phyloP scores from a whole-genome alignment of 2,888 invertebrate genomes.

The Dioctria rufipes region DNA sequence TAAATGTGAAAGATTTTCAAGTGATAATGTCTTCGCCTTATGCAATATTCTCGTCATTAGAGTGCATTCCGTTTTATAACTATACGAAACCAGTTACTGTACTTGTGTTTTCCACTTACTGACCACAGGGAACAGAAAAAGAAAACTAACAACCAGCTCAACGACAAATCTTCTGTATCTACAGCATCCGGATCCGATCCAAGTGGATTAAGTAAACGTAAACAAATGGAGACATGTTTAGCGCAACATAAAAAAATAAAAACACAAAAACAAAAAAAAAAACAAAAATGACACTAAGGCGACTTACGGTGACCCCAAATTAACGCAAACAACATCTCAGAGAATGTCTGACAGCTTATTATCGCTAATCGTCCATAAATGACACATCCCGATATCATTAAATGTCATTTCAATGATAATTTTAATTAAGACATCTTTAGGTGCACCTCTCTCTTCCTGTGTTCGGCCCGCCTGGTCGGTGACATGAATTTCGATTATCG shows the following conservation, averaged over 20 bases:
- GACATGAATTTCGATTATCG: neutral
- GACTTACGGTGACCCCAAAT: slow-evolving; percentile 46
- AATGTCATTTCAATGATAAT: slow-evolving; percentile 17
- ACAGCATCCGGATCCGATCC: slow-evolving; percentile 1
- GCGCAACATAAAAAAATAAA: neutral
- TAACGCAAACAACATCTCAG: slow-evolving; percentile 37
- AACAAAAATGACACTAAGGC: slow-evolving; percentile 46
- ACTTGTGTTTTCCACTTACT: too few relatives aligned
- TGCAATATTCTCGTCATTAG: slow-evolving; percentile 21
- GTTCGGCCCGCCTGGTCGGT: neutral
- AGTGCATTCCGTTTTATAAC: neutral
- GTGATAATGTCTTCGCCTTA: slow-evolving; percentile 40
- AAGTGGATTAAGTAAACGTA: slow-evolving; percentile 42
- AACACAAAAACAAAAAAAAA: too few relatives aligned
- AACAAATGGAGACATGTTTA: slow-evolving; percentile 28
- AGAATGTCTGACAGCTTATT: slow-evolving; percentile 34
- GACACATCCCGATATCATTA: slow-evolving; percentile 44
- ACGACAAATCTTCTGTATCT: slow-evolving; percentile 15
- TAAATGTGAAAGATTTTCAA: neutral
- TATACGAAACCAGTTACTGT: neutral
- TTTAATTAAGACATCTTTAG: slow-evolving; percentile 47
- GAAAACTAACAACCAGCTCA: neutral
- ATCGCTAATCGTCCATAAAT: slow-evolving; percentile 53
- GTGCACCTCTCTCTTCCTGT: neutral
- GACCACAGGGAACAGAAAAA: too few relatives aligned